phyloP scores from a whole-genome alignment of 2,113 vertebrate genomes.

The Anarhynchus alexandrinus region DNA sequence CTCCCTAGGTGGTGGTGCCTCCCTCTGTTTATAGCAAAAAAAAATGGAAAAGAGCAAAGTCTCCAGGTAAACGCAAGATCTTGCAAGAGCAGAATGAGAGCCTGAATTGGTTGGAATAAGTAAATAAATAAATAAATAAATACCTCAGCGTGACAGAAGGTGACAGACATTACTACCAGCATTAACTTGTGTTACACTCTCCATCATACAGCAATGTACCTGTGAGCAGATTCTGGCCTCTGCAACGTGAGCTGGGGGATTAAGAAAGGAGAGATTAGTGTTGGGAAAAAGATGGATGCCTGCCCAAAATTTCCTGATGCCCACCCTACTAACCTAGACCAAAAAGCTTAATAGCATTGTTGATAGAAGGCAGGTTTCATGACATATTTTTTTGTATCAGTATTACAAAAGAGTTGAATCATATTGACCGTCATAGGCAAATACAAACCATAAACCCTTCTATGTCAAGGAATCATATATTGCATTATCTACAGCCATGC shows the following conservation, averaged over 20 bases:
- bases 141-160: background rate
- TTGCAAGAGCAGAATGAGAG: background rate
- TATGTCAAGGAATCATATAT: background rate
- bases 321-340: background rate
- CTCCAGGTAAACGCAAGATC: background rate
- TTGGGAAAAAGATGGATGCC: background rate
- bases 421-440: background rate
- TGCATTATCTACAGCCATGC: constrained; percentile 10
- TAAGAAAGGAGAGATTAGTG: background rate
- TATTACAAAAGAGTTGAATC: background rate
- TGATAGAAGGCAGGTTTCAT: background rate
- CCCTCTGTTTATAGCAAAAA: background rate
- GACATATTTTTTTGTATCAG: background rate
- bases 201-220: background rate
- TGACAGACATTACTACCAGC: background rate
- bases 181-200: background rate
- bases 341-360: background rate
- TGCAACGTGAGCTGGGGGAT: background rate
- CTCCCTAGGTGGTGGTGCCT: background rate
- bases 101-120: background rate
- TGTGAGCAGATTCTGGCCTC: background rate
- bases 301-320: background rate
- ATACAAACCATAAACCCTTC: background rate
- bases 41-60: background rate
- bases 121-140: background rate